phyloP scores from a whole-genome alignment of 2,797 vertebrate species.

The Sebastes kiyomatsui region DNA sequence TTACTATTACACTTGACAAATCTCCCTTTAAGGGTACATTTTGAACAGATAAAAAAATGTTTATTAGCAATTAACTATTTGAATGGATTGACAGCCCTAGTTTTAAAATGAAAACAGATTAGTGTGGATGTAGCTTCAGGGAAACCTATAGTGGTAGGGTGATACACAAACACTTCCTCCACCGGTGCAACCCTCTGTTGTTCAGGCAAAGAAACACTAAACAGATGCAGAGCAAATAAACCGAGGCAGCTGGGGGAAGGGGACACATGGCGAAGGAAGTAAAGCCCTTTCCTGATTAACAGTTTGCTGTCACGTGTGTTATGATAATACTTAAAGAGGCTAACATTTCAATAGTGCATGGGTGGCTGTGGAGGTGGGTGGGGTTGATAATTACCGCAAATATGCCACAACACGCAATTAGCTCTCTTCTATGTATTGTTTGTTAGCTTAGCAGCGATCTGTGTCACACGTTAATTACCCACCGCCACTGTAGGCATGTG shows the following conservation, averaged over 20 bases:
- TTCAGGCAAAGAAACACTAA: conserved; percentile 56
- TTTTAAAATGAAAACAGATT: no score
- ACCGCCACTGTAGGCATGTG: conserved; percentile 58
- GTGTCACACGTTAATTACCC: conserved; percentile 70
- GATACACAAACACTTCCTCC: conserved; percentile 56
- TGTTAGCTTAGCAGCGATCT: conserved; percentile 65
- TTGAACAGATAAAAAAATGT: no score
- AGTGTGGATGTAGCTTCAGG: no score
- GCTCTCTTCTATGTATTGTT: conserved; percentile 49
- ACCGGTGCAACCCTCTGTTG: conserved; percentile 36
- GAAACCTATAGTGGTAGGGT: conserved; percentile 27
- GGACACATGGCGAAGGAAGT: conserved; percentile 49
- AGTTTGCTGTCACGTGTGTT: conserved; percentile 62
- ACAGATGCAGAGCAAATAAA: conserved; percentile 73
- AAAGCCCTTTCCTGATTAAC: conserved; percentile 73
- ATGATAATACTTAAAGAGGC: conserved; percentile 67
- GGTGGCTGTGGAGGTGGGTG: conserved; percentile 52
- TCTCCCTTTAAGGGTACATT: no score
- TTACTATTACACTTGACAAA: no score
- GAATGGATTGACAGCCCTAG: no score
- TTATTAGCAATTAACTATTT: no score
- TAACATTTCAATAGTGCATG: conserved; percentile 67
- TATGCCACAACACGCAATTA: conserved; percentile 69
- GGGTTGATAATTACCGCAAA: conserved; percentile 63
- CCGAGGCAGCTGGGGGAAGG: conserved; percentile 53